Conservation (phyloP, 2,797 vertebrate genomes). For the Sternotherus odoratus region DNA sequence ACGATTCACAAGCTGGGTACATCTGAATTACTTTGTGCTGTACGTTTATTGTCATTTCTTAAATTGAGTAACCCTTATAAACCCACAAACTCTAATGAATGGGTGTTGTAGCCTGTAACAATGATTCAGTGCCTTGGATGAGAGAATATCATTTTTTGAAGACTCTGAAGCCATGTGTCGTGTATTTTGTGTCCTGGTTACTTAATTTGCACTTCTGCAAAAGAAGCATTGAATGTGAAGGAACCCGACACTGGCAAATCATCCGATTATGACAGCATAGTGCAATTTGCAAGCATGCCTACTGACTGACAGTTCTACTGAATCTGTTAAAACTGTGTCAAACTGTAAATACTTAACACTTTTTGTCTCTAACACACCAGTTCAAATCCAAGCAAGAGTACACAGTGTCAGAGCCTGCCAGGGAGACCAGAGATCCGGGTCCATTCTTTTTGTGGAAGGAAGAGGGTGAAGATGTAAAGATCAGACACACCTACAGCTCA, state of each 20-base stretch:
- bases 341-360: background rate
- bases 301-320: background rate
- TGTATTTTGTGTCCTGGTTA: background rate
- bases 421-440: background rate
- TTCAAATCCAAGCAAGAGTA: background rate
- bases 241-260: background rate
- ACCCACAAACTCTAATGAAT: background rate
- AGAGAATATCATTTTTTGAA: background rate
- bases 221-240: background rate
- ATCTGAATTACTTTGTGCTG: background rate
- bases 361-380: background rate
- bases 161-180: background rate
- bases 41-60: background rate
- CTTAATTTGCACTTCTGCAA: background rate
- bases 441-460: background rate
- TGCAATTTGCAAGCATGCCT: background rate
- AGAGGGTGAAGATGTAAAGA: background rate
- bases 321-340: background rate
- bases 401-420: background rate
- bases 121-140: rapidly evolving
- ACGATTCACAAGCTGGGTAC: rapidly evolving
- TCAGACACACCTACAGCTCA: background rate
- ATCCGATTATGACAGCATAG: background rate
- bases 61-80: background rate
- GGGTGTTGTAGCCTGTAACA: background rate